A percentile compares a stretch with the other conserved stretches of the same genome.
Evolutionary conservation across 2,113 vertebrate species (phyloP).

Genomic region (Shinisaurus crocodilurus): DNA sequence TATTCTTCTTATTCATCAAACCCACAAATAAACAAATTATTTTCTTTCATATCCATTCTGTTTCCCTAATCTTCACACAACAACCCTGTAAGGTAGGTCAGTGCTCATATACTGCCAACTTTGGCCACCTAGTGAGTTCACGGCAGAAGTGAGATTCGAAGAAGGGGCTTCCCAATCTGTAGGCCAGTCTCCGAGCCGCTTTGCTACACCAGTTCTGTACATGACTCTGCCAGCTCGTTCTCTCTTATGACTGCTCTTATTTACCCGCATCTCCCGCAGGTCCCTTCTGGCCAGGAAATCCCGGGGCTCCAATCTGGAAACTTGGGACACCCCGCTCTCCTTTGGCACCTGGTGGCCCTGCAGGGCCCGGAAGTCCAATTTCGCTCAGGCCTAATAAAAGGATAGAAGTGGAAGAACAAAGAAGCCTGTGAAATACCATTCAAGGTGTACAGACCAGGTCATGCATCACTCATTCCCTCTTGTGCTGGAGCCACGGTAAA

Average conservation of each 20-base stretch:
- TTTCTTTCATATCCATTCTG: too few species aligned
- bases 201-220: not conserved
- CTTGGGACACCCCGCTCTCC: constrained; percentile 86
- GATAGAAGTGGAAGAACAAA: not conserved
- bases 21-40: too few species aligned
- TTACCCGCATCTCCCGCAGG: constrained; percentile 83
- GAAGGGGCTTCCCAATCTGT: not conserved
- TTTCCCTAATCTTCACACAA: not conserved
- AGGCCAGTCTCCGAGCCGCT: not conserved
- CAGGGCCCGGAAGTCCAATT: constrained; percentile 78
- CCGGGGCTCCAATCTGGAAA: constrained; percentile 74
- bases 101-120: not conserved
- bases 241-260: not conserved
- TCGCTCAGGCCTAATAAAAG: constrained; percentile 72
- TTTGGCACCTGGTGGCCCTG: constrained; percentile 85
- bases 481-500: not conserved
- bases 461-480: not conserved
- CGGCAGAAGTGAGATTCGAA: not conserved
- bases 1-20: too few species aligned
- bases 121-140: not conserved
- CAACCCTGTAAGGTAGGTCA: not conserved
- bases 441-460: accelerated
- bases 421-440: not conserved
- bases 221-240: not conserved
- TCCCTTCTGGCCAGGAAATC: constrained; percentile 84